Evolutionary conservation across 2,888 invertebrate species (phyloP).

Genomic region (Sinodicranocentrus sp.): DNA sequence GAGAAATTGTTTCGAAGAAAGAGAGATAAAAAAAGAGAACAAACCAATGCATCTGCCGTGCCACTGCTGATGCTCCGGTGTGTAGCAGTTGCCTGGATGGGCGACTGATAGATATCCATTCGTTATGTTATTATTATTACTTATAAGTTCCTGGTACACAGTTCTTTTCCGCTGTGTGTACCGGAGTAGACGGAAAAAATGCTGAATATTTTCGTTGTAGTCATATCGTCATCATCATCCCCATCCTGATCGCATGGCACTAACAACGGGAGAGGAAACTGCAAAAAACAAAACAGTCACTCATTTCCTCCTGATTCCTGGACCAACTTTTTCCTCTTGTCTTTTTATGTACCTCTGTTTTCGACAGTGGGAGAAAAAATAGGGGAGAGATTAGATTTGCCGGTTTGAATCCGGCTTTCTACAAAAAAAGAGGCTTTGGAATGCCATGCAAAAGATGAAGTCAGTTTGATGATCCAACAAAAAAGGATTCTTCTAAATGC

Average conservation of each 20-base stretch:
- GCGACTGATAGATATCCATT: slow-evolving; percentile 28
- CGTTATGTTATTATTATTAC: slow-evolving; percentile 38
- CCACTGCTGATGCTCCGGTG: slow-evolving; percentile 35
- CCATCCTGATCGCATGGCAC: background rate
- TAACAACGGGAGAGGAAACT: slow-evolving; percentile 39
- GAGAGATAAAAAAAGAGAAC: slow-evolving; percentile 41
- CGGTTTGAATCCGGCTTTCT: background rate
- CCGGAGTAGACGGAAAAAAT: background rate
- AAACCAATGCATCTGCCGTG: slow-evolving; percentile 44
- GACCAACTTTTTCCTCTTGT: slow-evolving; percentile 10
- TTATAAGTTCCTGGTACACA: slow-evolving; percentile 25
- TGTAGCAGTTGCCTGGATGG: slow-evolving; percentile 22
- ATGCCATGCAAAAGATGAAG: too few species aligned
- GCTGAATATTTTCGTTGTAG: background rate
- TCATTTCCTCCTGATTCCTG: slow-evolving; percentile 49
- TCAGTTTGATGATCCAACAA: too few species aligned
- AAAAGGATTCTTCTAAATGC: background rate
- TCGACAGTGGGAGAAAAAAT: too few species aligned
- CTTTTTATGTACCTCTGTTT: background rate
- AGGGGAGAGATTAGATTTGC: slow-evolving; percentile 33
- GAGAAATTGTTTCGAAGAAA: slow-evolving; percentile 67
- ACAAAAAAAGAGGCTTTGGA: too few species aligned
- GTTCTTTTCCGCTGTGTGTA: background rate
- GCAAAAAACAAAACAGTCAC: slow-evolving; percentile 30
- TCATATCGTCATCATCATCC: slow-evolving; percentile 16